Evolutionary conservation across 2,113 vertebrate species (phyloP).

Genomic region (Felis chaus): DNA sequence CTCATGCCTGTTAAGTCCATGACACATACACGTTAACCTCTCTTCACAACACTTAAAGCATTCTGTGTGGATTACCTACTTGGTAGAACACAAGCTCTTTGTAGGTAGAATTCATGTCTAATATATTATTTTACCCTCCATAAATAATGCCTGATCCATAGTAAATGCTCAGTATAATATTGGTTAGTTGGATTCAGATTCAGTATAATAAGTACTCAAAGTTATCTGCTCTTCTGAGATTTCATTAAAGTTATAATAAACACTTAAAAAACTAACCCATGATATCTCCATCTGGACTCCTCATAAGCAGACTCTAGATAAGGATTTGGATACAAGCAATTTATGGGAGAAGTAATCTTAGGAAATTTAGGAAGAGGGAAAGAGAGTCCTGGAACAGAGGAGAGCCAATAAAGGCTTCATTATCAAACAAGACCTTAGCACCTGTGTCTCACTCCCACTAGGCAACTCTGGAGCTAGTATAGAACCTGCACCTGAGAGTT

Average conservation of each 20-base stretch:
- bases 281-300: neutral
- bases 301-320: neutral
- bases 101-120: neutral
- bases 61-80: neutral
- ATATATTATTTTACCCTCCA: neutral
- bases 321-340: conserved; percentile 13
- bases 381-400: neutral
- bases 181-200: neutral
- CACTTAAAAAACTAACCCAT: neutral
- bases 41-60: neutral
- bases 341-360: neutral
- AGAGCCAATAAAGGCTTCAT: neutral
- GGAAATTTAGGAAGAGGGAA: neutral
- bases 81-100: neutral
- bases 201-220: neutral
- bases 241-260: conserved; percentile 51
- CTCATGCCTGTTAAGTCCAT: neutral
- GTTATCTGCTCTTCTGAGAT: neutral
- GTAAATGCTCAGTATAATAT: neutral
- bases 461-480: neutral
- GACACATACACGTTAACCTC: neutral
- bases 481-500: neutral
- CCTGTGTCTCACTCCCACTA: neutral
- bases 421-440: neutral
- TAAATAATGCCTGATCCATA: neutral